Evolutionary conservation across 2,888 invertebrate species (phyloP).

Genomic region (Eucera pruinosa): DNA sequence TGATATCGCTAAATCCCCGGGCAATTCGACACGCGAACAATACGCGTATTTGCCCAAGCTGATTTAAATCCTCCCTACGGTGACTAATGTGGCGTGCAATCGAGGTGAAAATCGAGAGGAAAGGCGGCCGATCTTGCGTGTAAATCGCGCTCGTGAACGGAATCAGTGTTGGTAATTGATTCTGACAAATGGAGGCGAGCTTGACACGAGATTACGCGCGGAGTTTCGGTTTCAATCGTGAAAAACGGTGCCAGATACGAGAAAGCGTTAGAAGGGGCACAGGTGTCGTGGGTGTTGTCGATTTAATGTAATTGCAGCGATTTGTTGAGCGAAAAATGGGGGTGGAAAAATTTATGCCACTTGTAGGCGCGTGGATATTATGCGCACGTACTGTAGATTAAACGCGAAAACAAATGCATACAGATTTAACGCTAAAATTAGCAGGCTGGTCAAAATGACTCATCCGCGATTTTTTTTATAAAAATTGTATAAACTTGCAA

Average conservation of each 20-base stretch:
- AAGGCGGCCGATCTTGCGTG: conserved; percentile 20
- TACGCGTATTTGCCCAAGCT: conserved; percentile 31
- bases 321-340: not conserved
- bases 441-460: too few species aligned
- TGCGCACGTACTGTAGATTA: too few species aligned
- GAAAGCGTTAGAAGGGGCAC: not conserved
- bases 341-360: not conserved
- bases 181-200: conserved; percentile 39
- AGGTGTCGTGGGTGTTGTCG: conserved; percentile 1
- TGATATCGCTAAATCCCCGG: conserved; percentile 35
- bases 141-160: conserved; percentile 36
- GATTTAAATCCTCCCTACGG: conserved; percentile 37
- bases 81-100: conserved; percentile 12
- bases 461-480: too few species aligned
- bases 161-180: conserved; percentile 47
- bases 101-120: conserved; percentile 42
- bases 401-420: too few species aligned
- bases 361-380: not conserved
- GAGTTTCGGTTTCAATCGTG: conserved; percentile 36
- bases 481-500: too few species aligned
- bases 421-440: too few species aligned
- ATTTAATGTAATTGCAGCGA: conserved; percentile 13
- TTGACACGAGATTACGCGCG: conserved; percentile 33
- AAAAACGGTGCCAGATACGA: conserved; percentile 19
- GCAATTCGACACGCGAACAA: conserved; percentile 43